phyloP scores from a whole-genome alignment of 2,797 vertebrate genomes.

The Leptoclinus maculatus region DNA sequence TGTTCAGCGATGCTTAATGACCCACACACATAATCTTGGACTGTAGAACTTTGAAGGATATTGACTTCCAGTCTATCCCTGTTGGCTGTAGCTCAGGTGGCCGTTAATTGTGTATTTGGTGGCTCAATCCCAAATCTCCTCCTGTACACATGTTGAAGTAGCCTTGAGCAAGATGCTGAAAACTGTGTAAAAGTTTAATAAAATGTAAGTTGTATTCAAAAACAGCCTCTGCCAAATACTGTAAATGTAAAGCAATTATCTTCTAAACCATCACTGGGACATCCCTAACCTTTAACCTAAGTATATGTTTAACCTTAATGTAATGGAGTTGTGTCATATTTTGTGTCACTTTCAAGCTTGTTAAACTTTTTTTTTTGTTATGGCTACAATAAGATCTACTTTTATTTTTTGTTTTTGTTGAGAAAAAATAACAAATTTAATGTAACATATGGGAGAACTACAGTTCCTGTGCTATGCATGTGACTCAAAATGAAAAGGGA shows the following conservation, averaged over 20 bases:
- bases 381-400: background rate
- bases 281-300: background rate
- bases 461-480: background rate
- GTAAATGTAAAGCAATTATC: background rate
- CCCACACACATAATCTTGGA: constrained; percentile 5
- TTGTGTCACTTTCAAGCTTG: background rate
- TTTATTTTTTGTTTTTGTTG: background rate
- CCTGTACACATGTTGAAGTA: background rate
- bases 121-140: background rate
- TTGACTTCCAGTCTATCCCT: constrained; percentile 6
- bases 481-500: background rate
- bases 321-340: background rate
- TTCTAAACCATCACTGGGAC: background rate
- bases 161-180: background rate
- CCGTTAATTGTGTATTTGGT: background rate
- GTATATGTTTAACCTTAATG: background rate
- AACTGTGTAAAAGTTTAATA: background rate
- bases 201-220: background rate
- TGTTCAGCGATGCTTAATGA: constrained; percentile 4
- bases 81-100: background rate
- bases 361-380: background rate
- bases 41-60: background rate
- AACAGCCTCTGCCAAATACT: background rate
- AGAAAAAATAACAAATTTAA: background rate
- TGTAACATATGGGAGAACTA: constrained; percentile 5